phyloP scores from a whole-genome alignment of 2,797 vertebrate species.

The Erithacus rubecula region DNA sequence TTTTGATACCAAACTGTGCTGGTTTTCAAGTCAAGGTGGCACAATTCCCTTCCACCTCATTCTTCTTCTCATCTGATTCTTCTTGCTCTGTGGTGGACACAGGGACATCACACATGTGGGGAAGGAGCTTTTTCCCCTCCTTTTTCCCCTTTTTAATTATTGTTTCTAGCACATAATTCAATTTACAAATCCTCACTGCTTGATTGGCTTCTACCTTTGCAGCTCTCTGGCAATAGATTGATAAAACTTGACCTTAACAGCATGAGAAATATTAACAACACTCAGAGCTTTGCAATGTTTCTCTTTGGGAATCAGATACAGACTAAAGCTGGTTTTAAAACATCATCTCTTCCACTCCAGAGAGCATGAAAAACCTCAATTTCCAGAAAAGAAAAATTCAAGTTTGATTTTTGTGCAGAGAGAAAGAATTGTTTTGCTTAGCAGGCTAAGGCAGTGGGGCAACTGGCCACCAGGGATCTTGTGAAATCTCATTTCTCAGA shows the following conservation, averaged over 20 bases:
- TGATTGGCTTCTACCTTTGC: background rate
- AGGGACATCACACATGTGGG: background rate
- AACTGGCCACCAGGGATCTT: background rate
- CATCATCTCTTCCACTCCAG: background rate
- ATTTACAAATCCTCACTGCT: background rate
- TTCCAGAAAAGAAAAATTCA: background rate
- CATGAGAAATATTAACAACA: background rate
- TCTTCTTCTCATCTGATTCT: background rate
- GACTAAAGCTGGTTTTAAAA: background rate
- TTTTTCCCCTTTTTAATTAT: background rate
- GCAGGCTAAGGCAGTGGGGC: accelerated
- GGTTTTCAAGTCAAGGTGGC: background rate
- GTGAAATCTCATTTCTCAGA: background rate
- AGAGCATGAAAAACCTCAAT: accelerated
- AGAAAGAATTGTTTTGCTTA: background rate
- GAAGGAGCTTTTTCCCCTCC: background rate
- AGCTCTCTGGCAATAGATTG: background rate
- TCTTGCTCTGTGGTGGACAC: background rate
- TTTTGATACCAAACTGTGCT: background rate
- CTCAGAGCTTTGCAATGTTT: background rate
- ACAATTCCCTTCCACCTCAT: background rate
- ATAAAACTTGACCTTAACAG: background rate
- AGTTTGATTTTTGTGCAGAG: accelerated
- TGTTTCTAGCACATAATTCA: background rate
- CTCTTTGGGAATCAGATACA: background rate